phyloP scores from a whole-genome alignment of 2,113 vertebrate species.

The Noctilio leporinus region DNA sequence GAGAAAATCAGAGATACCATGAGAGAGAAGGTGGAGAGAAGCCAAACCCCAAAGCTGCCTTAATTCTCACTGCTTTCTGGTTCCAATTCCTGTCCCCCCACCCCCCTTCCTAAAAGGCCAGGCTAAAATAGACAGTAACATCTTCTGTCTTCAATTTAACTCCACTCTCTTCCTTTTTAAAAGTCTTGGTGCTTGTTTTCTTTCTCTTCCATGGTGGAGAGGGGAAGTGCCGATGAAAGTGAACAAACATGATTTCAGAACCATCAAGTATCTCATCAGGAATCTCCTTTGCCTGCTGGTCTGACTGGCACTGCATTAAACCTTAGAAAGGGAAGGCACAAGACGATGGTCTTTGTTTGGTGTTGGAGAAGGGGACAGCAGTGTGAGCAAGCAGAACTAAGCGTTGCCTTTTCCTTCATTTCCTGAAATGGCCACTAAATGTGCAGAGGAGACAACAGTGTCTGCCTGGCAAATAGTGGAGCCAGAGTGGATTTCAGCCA shows the following conservation, averaged over 20 bases:
- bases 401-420: background rate
- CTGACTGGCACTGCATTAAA: background rate
- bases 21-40: constrained; percentile 22
- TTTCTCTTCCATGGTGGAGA: background rate
- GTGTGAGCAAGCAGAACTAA: background rate
- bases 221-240: background rate
- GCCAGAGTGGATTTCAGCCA: background rate
- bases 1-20: background rate
- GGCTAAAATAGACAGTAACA: background rate
- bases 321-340: background rate
- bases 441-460: background rate
- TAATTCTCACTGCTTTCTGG: background rate
- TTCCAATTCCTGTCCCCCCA: constrained; percentile 33
- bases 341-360: background rate
- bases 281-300: background rate
- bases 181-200: background rate
- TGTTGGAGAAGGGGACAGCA: background rate
- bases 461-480: background rate
- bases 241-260: background rate
- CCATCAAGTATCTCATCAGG: background rate
- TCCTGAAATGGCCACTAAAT: background rate
- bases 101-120: constrained; percentile 16
- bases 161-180: background rate
- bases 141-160: constrained; percentile 11
- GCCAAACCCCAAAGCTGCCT: constrained; percentile 33